Conservation (phyloP, 2,888 invertebrate genomes). For the Archaeoteleia sp. region DNA sequence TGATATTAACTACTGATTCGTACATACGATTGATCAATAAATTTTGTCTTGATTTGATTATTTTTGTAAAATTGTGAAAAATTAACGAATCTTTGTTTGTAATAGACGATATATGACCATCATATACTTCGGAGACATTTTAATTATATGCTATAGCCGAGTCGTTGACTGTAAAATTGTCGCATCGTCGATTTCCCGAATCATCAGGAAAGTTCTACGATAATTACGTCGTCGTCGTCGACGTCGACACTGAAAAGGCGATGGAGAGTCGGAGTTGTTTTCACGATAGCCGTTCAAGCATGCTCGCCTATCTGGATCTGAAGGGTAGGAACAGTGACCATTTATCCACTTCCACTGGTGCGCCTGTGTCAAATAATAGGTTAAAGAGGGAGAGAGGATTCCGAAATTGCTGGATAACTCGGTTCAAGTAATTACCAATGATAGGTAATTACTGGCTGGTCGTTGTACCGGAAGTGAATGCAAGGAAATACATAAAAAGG, state of each 20-base stretch:
- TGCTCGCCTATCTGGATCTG: slow-evolving; percentile 21
- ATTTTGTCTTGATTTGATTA: slow-evolving; percentile 28
- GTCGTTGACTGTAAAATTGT: not conserved
- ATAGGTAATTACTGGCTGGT: slow-evolving; percentile 23
- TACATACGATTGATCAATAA: too few species aligned
- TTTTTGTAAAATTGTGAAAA: slow-evolving; percentile 10
- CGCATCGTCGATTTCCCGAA: not conserved
- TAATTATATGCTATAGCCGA: slow-evolving; percentile 14
- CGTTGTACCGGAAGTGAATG: too few species aligned
- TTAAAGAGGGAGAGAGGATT: not conserved
- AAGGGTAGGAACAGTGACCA: slow-evolving; percentile 7
- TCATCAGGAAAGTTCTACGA: slow-evolving; percentile 17
- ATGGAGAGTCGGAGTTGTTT: slow-evolving; percentile 23
- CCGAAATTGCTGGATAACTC: slow-evolving; percentile 15
- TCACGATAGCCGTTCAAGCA: slow-evolving; percentile 15
- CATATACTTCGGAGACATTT: slow-evolving; percentile 15
- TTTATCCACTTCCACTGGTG: slow-evolving; percentile 17
- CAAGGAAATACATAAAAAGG: not conserved
- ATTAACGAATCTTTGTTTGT: slow-evolving; percentile 20
- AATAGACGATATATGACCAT: slow-evolving; percentile 1
- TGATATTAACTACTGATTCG: too few species aligned
- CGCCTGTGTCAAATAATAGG: slow-evolving; percentile 4
- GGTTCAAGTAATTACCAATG: slow-evolving; percentile 18
- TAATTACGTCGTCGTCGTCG: slow-evolving; percentile 14
- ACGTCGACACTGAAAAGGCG: slow-evolving; percentile 5